Evolutionary conservation across 2,113 vertebrate species (phyloP).

Genomic region (Coryphaenoides rupestris): DNA sequence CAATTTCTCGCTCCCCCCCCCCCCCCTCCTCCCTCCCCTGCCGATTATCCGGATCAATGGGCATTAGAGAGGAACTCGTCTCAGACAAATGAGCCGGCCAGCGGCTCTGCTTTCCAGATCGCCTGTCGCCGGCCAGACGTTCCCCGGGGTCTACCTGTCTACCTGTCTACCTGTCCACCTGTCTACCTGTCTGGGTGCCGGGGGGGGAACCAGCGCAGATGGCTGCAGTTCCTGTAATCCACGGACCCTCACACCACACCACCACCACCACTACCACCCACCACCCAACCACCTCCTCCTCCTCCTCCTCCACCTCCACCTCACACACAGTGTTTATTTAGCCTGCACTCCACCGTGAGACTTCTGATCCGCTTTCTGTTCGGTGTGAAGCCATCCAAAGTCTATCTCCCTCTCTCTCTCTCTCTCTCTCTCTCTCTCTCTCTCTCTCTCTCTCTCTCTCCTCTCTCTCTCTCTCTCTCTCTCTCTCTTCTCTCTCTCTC

Average conservation of each 20-base stretch:
- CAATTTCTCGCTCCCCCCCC: constrained; percentile 13
- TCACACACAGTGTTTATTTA: constrained; percentile 66
- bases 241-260: constrained; percentile 34
- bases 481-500: constrained; percentile 17
- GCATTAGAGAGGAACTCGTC: constrained; percentile 59
- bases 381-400: neutral
- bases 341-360: constrained; percentile 48
- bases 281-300: constrained; percentile 24
- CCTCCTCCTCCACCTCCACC: constrained; percentile 37
- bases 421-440: constrained; percentile 13
- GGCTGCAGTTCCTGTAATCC: constrained; percentile 9
- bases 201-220: constrained; percentile 53
- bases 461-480: constrained; percentile 12
- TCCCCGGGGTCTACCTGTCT: constrained; percentile 51
- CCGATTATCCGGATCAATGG: constrained; percentile 68
- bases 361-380: constrained; percentile 51
- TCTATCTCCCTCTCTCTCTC: constrained; percentile 9
- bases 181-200: no score
- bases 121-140: constrained; percentile 53
- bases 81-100: constrained; percentile 11
- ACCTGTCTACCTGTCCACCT: no score
- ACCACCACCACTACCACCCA: constrained; percentile 33
- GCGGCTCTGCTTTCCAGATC: constrained; percentile 51
- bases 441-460: constrained; percentile 5
- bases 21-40: constrained; percentile 50